Evolutionary conservation across 2,797 vertebrate species (phyloP).

Genomic region (Bryconaethiops microstoma): DNA sequence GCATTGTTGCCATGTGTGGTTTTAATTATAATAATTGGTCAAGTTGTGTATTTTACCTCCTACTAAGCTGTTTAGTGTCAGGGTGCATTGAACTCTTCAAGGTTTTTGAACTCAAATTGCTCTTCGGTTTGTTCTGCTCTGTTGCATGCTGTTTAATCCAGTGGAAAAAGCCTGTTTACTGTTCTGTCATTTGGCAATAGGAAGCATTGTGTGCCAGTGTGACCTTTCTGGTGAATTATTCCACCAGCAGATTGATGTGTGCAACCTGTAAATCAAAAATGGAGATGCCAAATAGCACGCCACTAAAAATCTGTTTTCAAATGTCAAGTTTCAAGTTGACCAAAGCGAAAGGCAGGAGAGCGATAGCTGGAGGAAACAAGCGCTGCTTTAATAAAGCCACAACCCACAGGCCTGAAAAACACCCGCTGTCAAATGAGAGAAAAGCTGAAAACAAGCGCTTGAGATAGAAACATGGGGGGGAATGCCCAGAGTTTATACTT

Average conservation of each 20-base stretch:
- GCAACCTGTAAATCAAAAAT: not conserved
- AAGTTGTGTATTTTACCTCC: not conserved
- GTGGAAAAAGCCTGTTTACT: conserved; percentile 2
- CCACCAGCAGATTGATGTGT: not conserved
- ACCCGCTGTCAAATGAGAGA: not conserved
- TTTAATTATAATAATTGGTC: conserved; percentile 10
- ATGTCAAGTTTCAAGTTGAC: conserved; percentile 58
- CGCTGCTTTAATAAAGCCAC: conserved; percentile 56
- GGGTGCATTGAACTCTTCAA: not conserved
- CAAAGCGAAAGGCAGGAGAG: conserved; percentile 24
- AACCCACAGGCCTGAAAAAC: conserved; percentile 48
- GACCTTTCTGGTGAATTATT: conserved; percentile 9
- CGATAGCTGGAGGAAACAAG: conserved; percentile 10
- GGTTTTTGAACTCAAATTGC: not conserved
- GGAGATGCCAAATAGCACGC: not conserved
- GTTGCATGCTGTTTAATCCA: not conserved
- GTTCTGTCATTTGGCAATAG: not conserved
- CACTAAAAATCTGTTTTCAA: conserved; percentile 33
- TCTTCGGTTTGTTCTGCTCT: not conserved
- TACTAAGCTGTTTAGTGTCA: not conserved
- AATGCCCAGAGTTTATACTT: not conserved
- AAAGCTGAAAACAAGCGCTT: not conserved
- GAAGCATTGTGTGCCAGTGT: not conserved
- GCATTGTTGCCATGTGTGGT: not conserved
- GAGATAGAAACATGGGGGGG: not conserved